These are phyloP conservation scores for Trisateles emortualis DNA, from an alignment of 2,888 invertebrate species.

Conservation along the genomic window DNA sequence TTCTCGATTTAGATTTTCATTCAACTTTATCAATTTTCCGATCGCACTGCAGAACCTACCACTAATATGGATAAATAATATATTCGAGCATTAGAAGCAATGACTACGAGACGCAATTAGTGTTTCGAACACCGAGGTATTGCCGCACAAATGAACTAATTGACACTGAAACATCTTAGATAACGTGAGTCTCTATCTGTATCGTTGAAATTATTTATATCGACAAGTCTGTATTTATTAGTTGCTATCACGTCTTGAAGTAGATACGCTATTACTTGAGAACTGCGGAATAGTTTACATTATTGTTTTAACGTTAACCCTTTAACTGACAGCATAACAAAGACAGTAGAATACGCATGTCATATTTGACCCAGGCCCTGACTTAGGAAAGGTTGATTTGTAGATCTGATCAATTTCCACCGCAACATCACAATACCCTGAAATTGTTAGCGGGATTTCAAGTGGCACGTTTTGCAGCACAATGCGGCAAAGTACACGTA, in stretches of 20 bases:
- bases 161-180: slow-evolving; percentile 43
- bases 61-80: slow-evolving; percentile 37
- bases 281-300: background rate
- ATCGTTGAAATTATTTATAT: slow-evolving; percentile 37
- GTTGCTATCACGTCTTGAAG: slow-evolving; percentile 15
- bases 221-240: slow-evolving; percentile 36
- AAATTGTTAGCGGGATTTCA: slow-evolving; percentile 13
- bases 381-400: no score
- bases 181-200: slow-evolving; percentile 37
- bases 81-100: slow-evolving; percentile 32
- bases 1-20: slow-evolving; percentile 46
- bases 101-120: slow-evolving; percentile 35
- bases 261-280: slow-evolving; percentile 1
- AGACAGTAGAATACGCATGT: no score
- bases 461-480: slow-evolving; percentile 25
- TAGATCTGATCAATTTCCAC: background rate
- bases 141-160: slow-evolving; percentile 39
- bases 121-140: slow-evolving; percentile 28
- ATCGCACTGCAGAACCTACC: slow-evolving; percentile 28
- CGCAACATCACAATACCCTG: slow-evolving; percentile 7
- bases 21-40: slow-evolving; percentile 43
- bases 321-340: no score
- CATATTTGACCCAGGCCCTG: no score
- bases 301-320: no score
- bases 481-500: slow-evolving; percentile 35